A percentile compares a stretch with the other conserved stretches of the same genome.
Conservation (phyloP, 2,797 vertebrate species). For the Gallirallus australis region DNA sequence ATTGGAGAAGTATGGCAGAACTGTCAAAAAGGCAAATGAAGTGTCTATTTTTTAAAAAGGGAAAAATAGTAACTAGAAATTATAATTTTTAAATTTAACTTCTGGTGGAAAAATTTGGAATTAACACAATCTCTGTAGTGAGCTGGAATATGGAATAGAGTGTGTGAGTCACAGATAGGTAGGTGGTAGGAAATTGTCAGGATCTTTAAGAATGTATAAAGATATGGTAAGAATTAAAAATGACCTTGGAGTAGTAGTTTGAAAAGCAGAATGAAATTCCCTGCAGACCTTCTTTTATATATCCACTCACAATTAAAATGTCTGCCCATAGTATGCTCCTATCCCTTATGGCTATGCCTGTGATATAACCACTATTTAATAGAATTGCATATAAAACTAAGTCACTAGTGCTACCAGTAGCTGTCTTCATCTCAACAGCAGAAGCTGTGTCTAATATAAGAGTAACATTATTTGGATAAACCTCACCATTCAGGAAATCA, state of each 20-base stretch:
- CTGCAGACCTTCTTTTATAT: not conserved
- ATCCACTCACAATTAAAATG: not conserved
- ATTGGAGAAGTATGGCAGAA: not conserved
- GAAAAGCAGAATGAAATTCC: not conserved
- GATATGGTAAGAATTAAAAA: not conserved
- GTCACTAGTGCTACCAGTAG: not conserved
- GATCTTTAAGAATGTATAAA: not conserved
- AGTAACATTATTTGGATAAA: not conserved
- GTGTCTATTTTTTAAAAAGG: not conserved
- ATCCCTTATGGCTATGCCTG: not conserved
- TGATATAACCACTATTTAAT: not conserved
- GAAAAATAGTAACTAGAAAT: not conserved
- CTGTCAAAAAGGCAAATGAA: not conserved
- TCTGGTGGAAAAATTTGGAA: not conserved
- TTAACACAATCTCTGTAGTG: not conserved
- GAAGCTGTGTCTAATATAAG: not conserved
- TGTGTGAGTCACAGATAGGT: not conserved
- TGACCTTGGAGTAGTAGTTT: not conserved
- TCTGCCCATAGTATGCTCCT: not conserved
- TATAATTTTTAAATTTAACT: not conserved
- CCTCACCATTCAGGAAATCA: not conserved
- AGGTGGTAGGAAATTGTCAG: not conserved
- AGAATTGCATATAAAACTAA: not conserved
- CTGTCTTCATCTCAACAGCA: not conserved
- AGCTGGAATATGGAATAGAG: not conserved